Evolutionary conservation across 2,113 vertebrate species (phyloP).

Genomic region (Jaculus jaculus): DNA sequence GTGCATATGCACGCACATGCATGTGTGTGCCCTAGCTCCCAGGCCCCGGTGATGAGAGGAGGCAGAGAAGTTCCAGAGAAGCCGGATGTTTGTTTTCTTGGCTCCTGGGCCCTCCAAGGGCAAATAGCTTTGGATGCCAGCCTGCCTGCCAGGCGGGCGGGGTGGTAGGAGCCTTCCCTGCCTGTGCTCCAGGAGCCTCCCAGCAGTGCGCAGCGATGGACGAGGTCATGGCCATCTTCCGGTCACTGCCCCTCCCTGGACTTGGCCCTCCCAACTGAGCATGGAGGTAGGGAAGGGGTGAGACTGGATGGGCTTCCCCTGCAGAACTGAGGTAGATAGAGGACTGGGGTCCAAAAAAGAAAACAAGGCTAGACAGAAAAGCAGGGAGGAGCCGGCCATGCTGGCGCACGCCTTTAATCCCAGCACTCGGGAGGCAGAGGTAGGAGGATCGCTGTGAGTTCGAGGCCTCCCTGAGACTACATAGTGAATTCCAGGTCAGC

Average conservation of each 20-base stretch:
- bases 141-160: not conserved
- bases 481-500: too few relatives aligned
- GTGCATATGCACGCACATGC: rapidly evolving
- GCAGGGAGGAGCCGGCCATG: too few relatives aligned
- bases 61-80: constrained; percentile 56
- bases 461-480: too few relatives aligned
- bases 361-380: not conserved
- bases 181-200: not conserved
- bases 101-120: constrained; percentile 75
- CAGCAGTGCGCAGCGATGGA: not conserved
- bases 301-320: not conserved
- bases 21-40: not conserved
- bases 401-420: too few relatives aligned
- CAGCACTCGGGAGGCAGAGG: too few relatives aligned
- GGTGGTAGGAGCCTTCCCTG: not conserved
- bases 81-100: constrained; percentile 75
- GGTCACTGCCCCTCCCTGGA: not conserved
- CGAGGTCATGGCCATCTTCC: not conserved
- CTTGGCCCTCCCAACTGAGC: not conserved
- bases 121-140: constrained; percentile 73
- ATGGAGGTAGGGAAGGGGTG: not conserved
- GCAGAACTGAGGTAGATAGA: not conserved
- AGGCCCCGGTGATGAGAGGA: constrained; percentile 17
- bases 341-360: not conserved
- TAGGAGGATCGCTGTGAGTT: too few relatives aligned